Conservation (phyloP, 2,888 invertebrate genomes). For the Leptopilina syphax region DNA sequence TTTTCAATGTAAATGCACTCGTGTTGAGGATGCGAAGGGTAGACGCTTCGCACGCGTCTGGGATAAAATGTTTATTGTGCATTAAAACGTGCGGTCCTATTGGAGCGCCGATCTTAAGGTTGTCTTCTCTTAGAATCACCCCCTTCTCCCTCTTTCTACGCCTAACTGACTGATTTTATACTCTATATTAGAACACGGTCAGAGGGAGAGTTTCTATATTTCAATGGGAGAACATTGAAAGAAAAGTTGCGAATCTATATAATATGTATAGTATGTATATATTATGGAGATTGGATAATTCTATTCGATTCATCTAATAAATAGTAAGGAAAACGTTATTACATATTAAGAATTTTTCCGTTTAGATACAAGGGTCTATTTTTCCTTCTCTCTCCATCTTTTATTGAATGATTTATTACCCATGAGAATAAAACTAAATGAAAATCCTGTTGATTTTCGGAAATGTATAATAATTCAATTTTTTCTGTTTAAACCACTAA, state of each 20-base stretch:
- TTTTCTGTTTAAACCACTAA: too few relatives aligned
- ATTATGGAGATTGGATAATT: constrained; percentile 51
- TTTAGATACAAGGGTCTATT: constrained; percentile 52
- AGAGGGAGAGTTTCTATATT: background rate
- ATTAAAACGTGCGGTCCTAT: constrained; percentile 58
- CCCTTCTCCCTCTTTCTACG: too few relatives aligned
- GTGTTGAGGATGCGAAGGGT: constrained; percentile 56
- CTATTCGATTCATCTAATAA: constrained; percentile 47
- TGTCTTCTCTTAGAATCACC: constrained; percentile 6
- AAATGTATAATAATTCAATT: too few relatives aligned
- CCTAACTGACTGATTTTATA: constrained; percentile 24
- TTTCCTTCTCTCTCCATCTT: background rate
- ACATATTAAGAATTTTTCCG: constrained; percentile 58
- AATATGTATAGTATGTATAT: too few relatives aligned
- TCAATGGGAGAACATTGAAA: background rate
- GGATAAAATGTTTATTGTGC: constrained; percentile 61
- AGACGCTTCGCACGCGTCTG: constrained; percentile 55
- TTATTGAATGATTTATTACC: constrained; percentile 55
- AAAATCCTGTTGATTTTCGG: background rate
- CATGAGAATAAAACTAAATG: constrained; percentile 23
- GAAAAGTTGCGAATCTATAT: too few relatives aligned
- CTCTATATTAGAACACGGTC: background rate
- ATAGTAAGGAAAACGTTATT: constrained; percentile 58
- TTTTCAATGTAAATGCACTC: constrained; percentile 72
- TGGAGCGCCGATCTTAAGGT: constrained; percentile 53